Evolutionary conservation across 2,888 invertebrate species (phyloP), one percentile per base, ranked within the genome.

Genomic region (Blera fallax): DNA sequence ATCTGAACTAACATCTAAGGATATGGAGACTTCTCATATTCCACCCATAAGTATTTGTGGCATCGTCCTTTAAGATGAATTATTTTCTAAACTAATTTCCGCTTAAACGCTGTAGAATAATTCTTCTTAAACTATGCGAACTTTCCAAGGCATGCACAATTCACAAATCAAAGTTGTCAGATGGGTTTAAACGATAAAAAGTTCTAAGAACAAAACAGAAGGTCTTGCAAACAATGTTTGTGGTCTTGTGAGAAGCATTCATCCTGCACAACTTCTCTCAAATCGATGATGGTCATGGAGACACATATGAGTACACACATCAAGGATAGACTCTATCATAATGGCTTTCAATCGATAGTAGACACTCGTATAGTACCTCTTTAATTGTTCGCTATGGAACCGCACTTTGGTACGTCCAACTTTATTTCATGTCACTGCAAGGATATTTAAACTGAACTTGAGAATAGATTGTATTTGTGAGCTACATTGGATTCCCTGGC

Each of bases 121-220:
- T 27, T 73, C 69, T 74, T 67, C 43, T 21, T 64, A 40, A 79
- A 84, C 56, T 79, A 84, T 84, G 79, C 83, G 69, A 84, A 84
- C 83, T 79, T 74, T 62, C 34, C 69, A 18, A 84, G 79, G 79
- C 78, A 79, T 73, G 79, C 43, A 62, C 73, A 48, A 74, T 79
- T 64, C 67, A 79, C 83, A 84, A 84, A 84, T 84, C 83, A 84
- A 79, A 84, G 74, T 84, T 62, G 54, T 60, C 62, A 8, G 54
- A 52, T 65, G 48, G 60, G 73, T 62, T 27, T 32, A 60, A 67
- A 29, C 78, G 45, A 54, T 56, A 54, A 62, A 40, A 50, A 74
- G 69, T 50, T 60, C 40, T 18, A 21, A 37, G 67, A 70, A 72
- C 21, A 70, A 70, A 77, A 60, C 65, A 52, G 52, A 58, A 65